phyloP scores from a whole-genome alignment of 2,888 invertebrate genomes.

The Cantharis rustica region DNA sequence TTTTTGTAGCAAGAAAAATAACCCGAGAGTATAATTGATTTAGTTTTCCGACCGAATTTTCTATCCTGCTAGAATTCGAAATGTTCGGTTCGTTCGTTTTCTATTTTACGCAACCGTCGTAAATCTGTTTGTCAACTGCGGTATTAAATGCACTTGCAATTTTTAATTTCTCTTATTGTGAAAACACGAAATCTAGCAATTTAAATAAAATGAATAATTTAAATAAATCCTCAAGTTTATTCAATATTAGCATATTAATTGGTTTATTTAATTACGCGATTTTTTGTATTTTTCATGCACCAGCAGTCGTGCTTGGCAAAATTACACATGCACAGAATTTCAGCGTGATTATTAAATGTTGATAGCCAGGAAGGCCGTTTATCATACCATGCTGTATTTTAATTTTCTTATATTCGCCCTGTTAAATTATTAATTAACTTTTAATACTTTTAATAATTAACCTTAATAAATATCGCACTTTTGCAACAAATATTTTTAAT shows the following conservation, averaged over 20 bases:
- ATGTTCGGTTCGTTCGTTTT: no score
- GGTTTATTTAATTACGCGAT: neutral
- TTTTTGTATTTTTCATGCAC: neutral
- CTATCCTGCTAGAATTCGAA: no score
- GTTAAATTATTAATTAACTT: neutral
- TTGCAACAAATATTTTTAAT: neutral
- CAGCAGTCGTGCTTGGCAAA: neutral
- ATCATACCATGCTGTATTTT: neutral
- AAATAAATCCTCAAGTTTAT: neutral
- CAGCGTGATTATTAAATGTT: neutral
- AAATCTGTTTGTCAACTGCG: neutral
- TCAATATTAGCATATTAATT: neutral
- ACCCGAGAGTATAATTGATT: neutral
- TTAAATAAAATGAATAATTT: neutral
- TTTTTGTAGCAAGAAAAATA: neutral
- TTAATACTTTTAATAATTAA: neutral
- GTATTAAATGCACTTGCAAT: neutral
- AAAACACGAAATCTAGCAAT: neutral
- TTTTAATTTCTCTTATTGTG: neutral
- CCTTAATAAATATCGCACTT: neutral
- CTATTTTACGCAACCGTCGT: neutral
- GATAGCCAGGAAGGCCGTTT: neutral
- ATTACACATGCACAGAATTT: constrained; percentile 1
- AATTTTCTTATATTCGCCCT: neutral
- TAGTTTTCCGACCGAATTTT: neutral